These are phyloP conservation scores for Rhinophrynus dorsalis DNA, from an alignment of 2,797 vertebrate genomes.

Conservation along the genomic window DNA sequence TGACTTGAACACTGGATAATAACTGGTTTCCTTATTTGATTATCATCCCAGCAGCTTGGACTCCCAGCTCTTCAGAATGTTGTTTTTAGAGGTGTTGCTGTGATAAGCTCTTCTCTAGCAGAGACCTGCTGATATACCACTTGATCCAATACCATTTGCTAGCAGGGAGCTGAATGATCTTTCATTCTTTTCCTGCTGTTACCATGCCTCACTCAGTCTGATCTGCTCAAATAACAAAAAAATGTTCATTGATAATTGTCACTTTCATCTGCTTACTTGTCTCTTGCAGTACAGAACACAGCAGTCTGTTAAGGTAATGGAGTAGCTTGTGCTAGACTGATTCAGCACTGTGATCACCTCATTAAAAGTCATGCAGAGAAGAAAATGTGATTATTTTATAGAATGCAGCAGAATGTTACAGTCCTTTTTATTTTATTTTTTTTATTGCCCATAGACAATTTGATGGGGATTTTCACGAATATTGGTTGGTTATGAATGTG, in stretches of 20 bases:
- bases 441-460: too few species aligned
- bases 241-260: not conserved
- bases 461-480: too few species aligned
- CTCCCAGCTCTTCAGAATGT: not conserved
- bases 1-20: too few species aligned
- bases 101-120: not conserved
- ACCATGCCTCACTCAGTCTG: not conserved
- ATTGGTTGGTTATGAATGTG: too few species aligned
- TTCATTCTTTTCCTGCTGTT: not conserved
- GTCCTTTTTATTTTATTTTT: too few species aligned
- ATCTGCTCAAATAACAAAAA: not conserved
- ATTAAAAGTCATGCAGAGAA: slow-evolving; percentile 3
- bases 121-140: not conserved
- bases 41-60: too few species aligned
- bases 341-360: not conserved
- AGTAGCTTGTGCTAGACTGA: not conserved
- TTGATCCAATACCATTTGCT: slow-evolving; percentile 21
- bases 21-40: too few species aligned
- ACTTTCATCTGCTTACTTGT: not conserved
- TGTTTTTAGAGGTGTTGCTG: not conserved
- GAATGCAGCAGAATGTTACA: not conserved
- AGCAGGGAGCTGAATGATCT: not conserved
- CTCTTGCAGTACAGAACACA: not conserved
- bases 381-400: not conserved
- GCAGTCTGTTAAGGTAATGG: not conserved